Base-by-base conservation (phyloP, 1,140 invertebrate species). In the Penaeus indicus region DNA sequence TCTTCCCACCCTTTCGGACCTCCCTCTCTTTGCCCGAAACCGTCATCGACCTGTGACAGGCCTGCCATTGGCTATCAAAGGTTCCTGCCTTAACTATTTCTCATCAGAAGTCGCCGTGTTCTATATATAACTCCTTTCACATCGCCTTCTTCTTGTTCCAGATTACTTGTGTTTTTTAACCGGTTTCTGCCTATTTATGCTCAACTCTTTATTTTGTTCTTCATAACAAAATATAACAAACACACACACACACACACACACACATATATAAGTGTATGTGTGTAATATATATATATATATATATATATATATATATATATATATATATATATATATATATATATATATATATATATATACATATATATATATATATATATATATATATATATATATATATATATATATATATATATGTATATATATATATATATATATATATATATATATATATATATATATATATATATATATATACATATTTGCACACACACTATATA, bases 331-430 rank as follows among this genome's bases (percentile, higher is more conserved):
- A 69, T 69, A 69, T 69, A 69, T 69, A 69, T 69, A 22, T 69
- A 22, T 69, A 22, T 69, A 22, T 69, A 22, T 69, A 22, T 69
- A 22, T 69, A 22, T 69, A 22, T 11, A 1, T 19, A 22, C 22
- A 1, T 16, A 22, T 25, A 11, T 69, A 21, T 25, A n/a, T 72
- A n/a, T 72, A n/a, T 72, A n/a, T 72, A n/a, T 72, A n/a, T 72
- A n/a, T 72, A n/a, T 72, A n/a, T 72, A 22, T 72, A n/a, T 72
- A n/a, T 72, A n/a, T 72, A n/a, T 72, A n/a, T 72, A n/a, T 72
- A 1, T 72, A 8, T 72, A n/a, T 72, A n/a, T 72, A 2, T 72
- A n/a, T n/a, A 72, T n/a, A n/a, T 72, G 18, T 72, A n/a, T 25
- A 3, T 72, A n/a, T 69, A 8, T 69, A 22, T 69, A 22, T 19